These are phyloP conservation scores for Shargacucullia verbasci DNA, from an alignment of 2,888 invertebrate species.

Conservation along the genomic window DNA sequence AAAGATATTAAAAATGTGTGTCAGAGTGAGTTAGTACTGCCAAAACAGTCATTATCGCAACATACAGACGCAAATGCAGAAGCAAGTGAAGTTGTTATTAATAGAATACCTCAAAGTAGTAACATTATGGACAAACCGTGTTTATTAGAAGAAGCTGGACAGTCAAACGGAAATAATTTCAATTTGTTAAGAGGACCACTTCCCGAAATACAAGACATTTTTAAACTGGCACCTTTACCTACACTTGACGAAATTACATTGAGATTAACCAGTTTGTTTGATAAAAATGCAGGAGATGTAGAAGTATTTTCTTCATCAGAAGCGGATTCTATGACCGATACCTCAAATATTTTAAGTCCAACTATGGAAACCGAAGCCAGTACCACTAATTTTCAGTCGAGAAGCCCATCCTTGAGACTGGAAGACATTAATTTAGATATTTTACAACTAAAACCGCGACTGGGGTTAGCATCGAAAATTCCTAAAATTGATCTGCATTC, in stretches of 20 bases:
- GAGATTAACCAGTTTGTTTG: conserved; percentile 60
- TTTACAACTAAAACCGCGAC: conserved; percentile 62
- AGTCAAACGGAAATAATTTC: conserved; percentile 45
- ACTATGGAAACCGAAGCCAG: conserved; percentile 63
- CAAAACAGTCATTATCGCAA: conserved; percentile 14
- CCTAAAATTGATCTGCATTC: conserved; percentile 65
- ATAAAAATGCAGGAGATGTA: conserved; percentile 43
- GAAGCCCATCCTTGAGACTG: conserved; percentile 51
- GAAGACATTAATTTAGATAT: conserved; percentile 66
- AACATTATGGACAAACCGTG: conserved; percentile 38
- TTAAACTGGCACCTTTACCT: conserved; percentile 55
- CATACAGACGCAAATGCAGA: conserved; percentile 63
- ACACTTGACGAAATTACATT: conserved; percentile 63
- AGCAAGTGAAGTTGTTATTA: conserved; percentile 67
- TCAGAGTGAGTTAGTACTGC: conserved; percentile 12
- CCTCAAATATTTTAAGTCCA: conserved; percentile 46
- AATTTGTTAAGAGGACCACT: conserved; percentile 34
- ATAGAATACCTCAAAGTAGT: conserved; percentile 45
- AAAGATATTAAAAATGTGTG: conserved; percentile 17
- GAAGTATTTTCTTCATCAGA: conserved; percentile 43
- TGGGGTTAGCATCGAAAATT: conserved; percentile 37
- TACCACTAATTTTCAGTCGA: conserved; percentile 47
- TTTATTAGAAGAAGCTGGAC: conserved; percentile 45
- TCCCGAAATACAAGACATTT: conserved; percentile 39
- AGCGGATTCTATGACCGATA: conserved; percentile 37